Conservation (phyloP, 2,113 vertebrate species). For the Lampris incognitus region DNA sequence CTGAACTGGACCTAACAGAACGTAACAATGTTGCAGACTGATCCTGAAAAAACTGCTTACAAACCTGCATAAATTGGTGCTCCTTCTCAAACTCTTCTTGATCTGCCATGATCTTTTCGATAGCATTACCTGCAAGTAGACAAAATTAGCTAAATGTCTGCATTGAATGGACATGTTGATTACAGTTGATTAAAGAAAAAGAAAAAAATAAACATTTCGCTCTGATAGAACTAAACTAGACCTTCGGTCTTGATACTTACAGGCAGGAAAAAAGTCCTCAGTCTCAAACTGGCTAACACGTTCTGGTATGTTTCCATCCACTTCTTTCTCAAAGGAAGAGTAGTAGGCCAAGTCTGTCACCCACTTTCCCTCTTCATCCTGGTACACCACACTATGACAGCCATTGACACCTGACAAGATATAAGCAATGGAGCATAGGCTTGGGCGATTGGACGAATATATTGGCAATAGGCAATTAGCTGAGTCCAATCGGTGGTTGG, state of each 20-base stretch:
- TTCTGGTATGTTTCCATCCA: slow-evolving; percentile 74
- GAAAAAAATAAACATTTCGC: neutral
- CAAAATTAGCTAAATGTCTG: neutral
- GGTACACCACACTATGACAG: slow-evolving; percentile 88
- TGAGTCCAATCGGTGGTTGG: too few species aligned
- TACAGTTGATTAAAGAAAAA: neutral
- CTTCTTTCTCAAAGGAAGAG: slow-evolving; percentile 89
- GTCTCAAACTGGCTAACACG: slow-evolving; percentile 60
- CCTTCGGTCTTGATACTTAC: slow-evolving; percentile 77
- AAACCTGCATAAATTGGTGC: slow-evolving; percentile 92
- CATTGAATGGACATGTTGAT: neutral
- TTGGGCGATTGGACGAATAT: too few species aligned
- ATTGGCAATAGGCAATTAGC: too few species aligned
- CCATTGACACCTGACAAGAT: slow-evolving; percentile 68
- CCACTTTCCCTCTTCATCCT: slow-evolving; percentile 96
- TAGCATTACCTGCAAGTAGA: slow-evolving; percentile 83
- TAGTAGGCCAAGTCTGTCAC: slow-evolving; percentile 97
- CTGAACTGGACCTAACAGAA: too few species aligned
- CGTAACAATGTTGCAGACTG: too few species aligned
- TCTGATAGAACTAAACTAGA: neutral
- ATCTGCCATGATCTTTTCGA: slow-evolving; percentile 90
- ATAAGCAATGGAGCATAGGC: slow-evolving; percentile 3
- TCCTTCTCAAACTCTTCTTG: slow-evolving; percentile 93
- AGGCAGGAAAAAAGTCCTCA: slow-evolving; percentile 89
- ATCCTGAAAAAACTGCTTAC: neutral